These are phyloP conservation scores for Caloenas nicobarica DNA, from an alignment of 2,113 vertebrate species.

Conservation along the genomic window DNA sequence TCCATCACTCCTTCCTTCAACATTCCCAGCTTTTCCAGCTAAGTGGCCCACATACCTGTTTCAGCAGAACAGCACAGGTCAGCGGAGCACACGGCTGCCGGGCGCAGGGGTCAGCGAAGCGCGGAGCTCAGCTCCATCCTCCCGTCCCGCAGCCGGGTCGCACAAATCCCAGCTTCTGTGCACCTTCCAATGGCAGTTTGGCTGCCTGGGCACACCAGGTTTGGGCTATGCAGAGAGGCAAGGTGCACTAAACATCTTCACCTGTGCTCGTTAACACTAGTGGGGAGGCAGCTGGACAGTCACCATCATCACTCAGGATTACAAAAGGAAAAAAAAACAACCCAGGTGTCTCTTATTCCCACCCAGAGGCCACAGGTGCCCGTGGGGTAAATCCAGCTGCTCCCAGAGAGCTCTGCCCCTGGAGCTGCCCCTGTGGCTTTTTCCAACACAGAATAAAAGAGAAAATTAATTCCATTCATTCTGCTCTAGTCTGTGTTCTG, in stretches of 20 bases:
- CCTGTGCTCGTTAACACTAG: no score
- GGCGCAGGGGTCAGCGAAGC: accelerated
- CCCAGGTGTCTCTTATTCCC: no score
- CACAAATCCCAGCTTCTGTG: accelerated
- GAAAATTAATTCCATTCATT: background rate
- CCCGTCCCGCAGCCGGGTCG: background rate
- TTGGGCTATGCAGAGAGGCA: background rate
- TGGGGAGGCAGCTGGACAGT: background rate
- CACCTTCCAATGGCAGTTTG: accelerated
- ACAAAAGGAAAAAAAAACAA: accelerated
- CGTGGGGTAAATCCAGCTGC: accelerated
- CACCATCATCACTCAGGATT: background rate
- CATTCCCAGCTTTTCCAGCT: background rate
- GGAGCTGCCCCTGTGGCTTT: accelerated
- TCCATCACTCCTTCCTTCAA: no score
- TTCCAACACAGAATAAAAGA: background rate
- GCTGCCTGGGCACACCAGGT: accelerated
- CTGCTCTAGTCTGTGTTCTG: background rate
- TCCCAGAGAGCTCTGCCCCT: background rate
- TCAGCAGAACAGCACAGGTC: accelerated
- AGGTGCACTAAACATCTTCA: background rate
- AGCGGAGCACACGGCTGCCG: accelerated
- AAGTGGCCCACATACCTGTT: background rate
- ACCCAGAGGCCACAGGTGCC: accelerated
- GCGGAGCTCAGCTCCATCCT: accelerated